Base-by-base conservation (phyloP, 1,140 invertebrate species). In the Listronotus bonariensis region DNA sequence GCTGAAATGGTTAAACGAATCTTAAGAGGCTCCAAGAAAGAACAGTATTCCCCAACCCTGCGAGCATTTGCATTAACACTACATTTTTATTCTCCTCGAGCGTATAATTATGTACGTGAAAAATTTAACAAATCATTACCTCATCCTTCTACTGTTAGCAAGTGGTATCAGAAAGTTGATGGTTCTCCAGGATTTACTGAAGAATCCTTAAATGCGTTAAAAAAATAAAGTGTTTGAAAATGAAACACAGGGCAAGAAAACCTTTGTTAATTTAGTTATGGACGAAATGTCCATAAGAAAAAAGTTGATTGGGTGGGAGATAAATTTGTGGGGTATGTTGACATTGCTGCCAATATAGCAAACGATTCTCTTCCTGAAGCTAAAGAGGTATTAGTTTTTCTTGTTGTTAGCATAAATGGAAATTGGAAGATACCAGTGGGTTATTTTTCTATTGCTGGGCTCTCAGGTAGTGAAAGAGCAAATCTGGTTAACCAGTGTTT, bases 211-310 rank as follows among this genome's bases (percentile, higher is more conserved):
- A 17, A 71, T 15, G 67, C 68, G 54, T 66, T 80, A 45, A 14
- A 38, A n/a, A 10, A 14, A 53, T n/a, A 74, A 75, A 71, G 36
- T 31, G 5, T 1, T 3, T 31, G 36, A 41, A 61, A 72, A 73
- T 65, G 18, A 38, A 12, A 46, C 8, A 42, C 36, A 11, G 14
- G 43, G 58, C 17, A 58, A 32, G 14, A 40, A 58, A 40, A 38
- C 51, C 6, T 71, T 14, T 10, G 68, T 3, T 71, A 70, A 67
- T 65, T 67, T 81, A 46, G 31, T 74, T 9, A 62, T 79, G 1
- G 78, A 79, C 70, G 78, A 79, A 73, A 79, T 80, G 77, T 57
- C 73, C 15, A 79, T 79, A 17, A 54, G 72, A 14, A 53, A 74
- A 68, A 75, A 53, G 52, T 79, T 5, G 74, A 79, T 54, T 79